Evolutionary conservation across 2,797 vertebrate genomes (phyloP), one percentile per base, ranked within the genome.

Genomic region (Melanotaenia pygmaea): DNA sequence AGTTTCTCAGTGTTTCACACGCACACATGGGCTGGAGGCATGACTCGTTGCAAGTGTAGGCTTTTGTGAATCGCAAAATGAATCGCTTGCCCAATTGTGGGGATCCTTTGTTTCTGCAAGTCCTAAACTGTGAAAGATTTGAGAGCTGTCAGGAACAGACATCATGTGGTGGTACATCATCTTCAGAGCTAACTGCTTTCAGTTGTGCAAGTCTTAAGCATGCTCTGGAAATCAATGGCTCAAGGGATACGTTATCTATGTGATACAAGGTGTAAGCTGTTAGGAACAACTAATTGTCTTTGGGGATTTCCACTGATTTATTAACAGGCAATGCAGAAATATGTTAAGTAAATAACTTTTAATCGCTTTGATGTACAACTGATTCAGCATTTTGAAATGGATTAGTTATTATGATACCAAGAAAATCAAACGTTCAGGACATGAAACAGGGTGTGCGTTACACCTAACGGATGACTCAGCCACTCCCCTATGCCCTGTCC

Each of bases 331-430:
- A 7, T 63, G 63, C 24, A 57, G 57, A 50, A 62, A 34, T 54
- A 72, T 26, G 73, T 76, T 56, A 53, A 16, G 70, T 37, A 51
- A 59, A 76, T 38, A 14, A 65, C 68, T 64, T 47, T 32, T 63
- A 47, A 58, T 74, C 61, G 57, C 60, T 77, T 74, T 80, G 84
- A 83, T 79, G 73, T 64, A 2, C 35, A 74, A 89, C 84, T 83
- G 88, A 88, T 75, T 82, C 81, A 82, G 81, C 83, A 64, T 77
- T 76, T 85, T 72, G 26, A 82, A 54, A 66, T 62, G 28, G 80
- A 80, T 90, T 88, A 89, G 73, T 92, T 91, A 89, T 90, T 89
- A 67, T 61, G 84, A 92, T 90, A 93, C 90, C 84, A 80, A 86
- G 79, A 88, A 69, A 79, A 88, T 59, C 0, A 9, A 77, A 67